Evolutionary conservation across 2,113 vertebrate genomes (phyloP), one percentile per base, ranked within the genome.

Genomic region (Chrysochloris asiatica): DNA sequence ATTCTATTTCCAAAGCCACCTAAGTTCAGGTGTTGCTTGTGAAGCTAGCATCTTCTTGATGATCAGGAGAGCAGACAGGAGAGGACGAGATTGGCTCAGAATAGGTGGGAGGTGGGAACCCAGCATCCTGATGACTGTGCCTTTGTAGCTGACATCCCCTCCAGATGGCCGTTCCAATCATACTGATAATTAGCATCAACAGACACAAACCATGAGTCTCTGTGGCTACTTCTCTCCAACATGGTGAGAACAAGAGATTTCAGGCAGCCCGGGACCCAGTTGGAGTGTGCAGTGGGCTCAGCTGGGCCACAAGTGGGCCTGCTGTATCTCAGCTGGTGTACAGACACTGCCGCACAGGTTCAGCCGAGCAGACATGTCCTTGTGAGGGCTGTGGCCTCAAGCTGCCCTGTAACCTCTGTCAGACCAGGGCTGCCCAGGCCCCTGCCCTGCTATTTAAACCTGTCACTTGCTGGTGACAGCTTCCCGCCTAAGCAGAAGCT

Each of bases 151-250:
- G 41, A 72, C 72, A 45, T 69, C 30, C 36, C 91, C 80, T 96
- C 94, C 92, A 95, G 95, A 91, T 94, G 93, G 91, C 76, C 79
- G 38, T 11, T 91, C 69, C 86, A 90, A 28, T 80, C 83, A 92
- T 77, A 59, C 90, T 89, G 90, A 59, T 96, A 88, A 93, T 96
- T 93, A 95, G 72, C 83, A 94, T 78, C 86, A 87, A 75, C 86
- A 93, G 71, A 88, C n/a, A 28, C 61, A 80, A 91, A 83, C 81
- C 0, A 48, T 48, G 88, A 86, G 76, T 82, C 88, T 81, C 80
- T 71, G 7, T 36, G 82, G 89, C 63, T 56, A 50, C 75, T 72
- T 26, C 43, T 92, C 36, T n/a, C 73, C 12, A 7, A 3, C 6
- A 9, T 4, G 76, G 81, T 56, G 82, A 80, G 86, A 71, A 13